phyloP scores from a whole-genome alignment of 2,797 vertebrate genomes.

The Brachymystax lenok region DNA sequence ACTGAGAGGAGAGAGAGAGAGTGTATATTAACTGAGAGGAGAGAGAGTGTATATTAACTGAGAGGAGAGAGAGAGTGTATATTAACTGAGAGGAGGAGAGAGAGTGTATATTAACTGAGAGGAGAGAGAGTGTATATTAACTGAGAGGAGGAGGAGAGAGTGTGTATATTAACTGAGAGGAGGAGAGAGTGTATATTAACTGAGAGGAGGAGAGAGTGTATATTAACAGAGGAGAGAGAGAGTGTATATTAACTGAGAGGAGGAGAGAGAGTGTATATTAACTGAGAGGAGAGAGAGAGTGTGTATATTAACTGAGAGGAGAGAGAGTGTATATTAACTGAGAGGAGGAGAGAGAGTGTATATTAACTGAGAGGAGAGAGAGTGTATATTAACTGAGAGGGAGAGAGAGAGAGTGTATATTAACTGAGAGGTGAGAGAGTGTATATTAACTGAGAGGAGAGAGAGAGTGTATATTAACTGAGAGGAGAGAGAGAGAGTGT shows the following conservation, averaged over 20 bases:
- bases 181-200: not conserved
- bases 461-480: not conserved
- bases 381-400: too few relatives aligned
- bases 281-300: too few relatives aligned
- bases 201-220: not conserved
- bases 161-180: not conserved
- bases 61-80: not conserved
- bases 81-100: not conserved
- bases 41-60: too few relatives aligned
- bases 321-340: too few relatives aligned
- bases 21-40: not conserved
- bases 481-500: not conserved
- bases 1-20: too few relatives aligned
- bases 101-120: too few relatives aligned
- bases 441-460: too few relatives aligned
- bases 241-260: not conserved
- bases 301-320: not conserved
- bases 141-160: not conserved
- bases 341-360: not conserved
- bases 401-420: not conserved
- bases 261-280: not conserved
- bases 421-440: not conserved
- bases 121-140: not conserved
- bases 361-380: not conserved
- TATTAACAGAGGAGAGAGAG: too few relatives aligned